Base-by-base conservation (phyloP, 2,888 invertebrate species). In the Mimachlamys varia region DNA sequence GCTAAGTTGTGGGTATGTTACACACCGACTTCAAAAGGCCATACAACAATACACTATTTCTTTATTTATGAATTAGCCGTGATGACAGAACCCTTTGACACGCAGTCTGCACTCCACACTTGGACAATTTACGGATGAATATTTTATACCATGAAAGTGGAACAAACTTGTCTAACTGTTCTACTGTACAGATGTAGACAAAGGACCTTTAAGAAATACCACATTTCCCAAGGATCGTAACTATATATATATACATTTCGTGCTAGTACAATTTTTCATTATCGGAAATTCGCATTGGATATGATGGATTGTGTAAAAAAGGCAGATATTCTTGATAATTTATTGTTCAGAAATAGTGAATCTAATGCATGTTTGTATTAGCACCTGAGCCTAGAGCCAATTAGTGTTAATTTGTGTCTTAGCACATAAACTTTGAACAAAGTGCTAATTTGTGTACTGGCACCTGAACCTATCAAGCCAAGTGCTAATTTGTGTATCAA, bases 81-180 rank as follows among this genome's bases (percentile, higher is more conserved):
- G 76, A 33, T 76, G 76, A 76, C 76, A 33, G 76, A 33, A 76
- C 76, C 58, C 33, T 27, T 76, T 76, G 76, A 76, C 76, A 33
- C 27, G 76, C 76, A 33, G 76, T 2, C 76, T 76, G 76, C 76
- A 76, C 76, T 76, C 76, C 76, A 76, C 76, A 22, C 76, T 33
- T 33, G 76, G 33, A 33, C 76, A 27, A 76, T 33, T 33, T 76
- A 76, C 7, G 22, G 33, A 76, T 76, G 76, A 76, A 76, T 76
- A 76, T 76, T 76, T 27, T 15, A 76, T 76, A 33, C 22, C 76
- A 76, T 19, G n/a, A 58, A 58, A 33, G 33, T 76, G 33, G n/a
- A 76, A 76, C 76, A 76, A 76, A 27, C 76, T 33, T 76, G 76
- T 76, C 10, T 33, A 76, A 76, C 76, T 76, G 76, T 76, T 76